A percentile compares a stretch with the other conserved stretches of the same genome.
These are phyloP conservation scores for Drosophila algonquin DNA, from an alignment of 2,888 invertebrate genomes.

Conservation along the genomic window DNA sequence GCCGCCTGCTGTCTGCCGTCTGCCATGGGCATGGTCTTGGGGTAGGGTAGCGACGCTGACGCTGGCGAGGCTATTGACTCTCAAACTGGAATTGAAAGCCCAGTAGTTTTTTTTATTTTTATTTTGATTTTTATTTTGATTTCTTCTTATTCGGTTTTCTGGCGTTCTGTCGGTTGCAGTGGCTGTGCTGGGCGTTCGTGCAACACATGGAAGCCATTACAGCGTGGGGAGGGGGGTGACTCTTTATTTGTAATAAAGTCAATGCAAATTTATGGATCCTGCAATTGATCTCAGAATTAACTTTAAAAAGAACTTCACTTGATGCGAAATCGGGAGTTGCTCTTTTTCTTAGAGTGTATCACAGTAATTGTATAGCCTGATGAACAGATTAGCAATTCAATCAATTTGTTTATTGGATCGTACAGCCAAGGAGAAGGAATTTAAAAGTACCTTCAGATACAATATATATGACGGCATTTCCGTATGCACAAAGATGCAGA, in stretches of 20 bases:
- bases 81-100: constrained; percentile 70
- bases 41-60: constrained; percentile 37
- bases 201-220: constrained; percentile 18
- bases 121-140: constrained; percentile 23
- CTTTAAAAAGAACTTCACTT: no score
- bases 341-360: background rate
- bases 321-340: no score
- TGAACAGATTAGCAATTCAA: background rate
- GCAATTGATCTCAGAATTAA: constrained; percentile 20
- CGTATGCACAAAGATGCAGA: constrained; percentile 36
- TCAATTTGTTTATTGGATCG: background rate
- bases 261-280: constrained; percentile 36
- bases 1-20: constrained; percentile 26
- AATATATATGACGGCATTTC: constrained; percentile 38
- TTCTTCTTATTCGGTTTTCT: constrained; percentile 26
- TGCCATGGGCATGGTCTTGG: constrained; percentile 19
- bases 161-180: constrained; percentile 43
- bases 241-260: constrained; percentile 11
- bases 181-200: no score
- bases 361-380: background rate
- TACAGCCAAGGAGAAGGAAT: constrained; percentile 3
- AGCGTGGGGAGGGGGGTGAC: background rate
- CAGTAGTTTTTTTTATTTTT: constrained; percentile 38
- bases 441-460: background rate
- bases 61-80: constrained; percentile 70